Evolutionary conservation across 2,113 vertebrate species (phyloP).

Genomic region (Beaufortia kweichowensis): DNA sequence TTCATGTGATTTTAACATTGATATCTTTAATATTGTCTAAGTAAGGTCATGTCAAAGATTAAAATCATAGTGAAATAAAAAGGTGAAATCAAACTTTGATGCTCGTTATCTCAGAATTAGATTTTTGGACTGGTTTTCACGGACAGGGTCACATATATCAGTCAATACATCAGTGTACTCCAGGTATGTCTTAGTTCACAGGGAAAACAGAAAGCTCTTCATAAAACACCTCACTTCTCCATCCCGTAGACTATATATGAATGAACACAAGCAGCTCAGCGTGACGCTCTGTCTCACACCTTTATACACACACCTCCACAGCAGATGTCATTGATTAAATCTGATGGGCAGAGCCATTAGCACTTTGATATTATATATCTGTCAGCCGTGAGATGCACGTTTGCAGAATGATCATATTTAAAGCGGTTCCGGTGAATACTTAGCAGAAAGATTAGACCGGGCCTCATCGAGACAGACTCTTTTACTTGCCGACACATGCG

Average conservation of each 20-base stretch:
- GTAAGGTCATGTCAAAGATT: too few relatives aligned
- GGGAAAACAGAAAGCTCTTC: not conserved
- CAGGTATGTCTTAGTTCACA: slow-evolving; percentile 6
- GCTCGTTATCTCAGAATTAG: too few relatives aligned
- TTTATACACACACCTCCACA: slow-evolving; percentile 28
- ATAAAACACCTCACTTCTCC: not conserved
- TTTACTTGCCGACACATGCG: slow-evolving; percentile 63
- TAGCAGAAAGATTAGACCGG: slow-evolving; percentile 73
- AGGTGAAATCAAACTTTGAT: too few relatives aligned
- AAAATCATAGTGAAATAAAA: too few relatives aligned
- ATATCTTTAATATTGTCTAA: too few relatives aligned
- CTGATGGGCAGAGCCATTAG: slow-evolving; percentile 75
- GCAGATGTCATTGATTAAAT: slow-evolving; percentile 70
- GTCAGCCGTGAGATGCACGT: slow-evolving; percentile 70
- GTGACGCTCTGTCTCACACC: slow-evolving; percentile 41
- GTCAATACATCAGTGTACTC: not conserved
- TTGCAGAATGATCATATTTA: slow-evolving; percentile 72
- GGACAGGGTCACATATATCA: too few relatives aligned
- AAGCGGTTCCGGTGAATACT: slow-evolving; percentile 74
- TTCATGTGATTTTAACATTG: too few relatives aligned
- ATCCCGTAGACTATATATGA: not conserved
- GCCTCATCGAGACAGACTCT: slow-evolving; percentile 60
- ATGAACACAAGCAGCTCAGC: not conserved
- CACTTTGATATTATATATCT: slow-evolving; percentile 72
- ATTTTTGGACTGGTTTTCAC: too few relatives aligned